Percentiles rank a stretch among this genome's conserved stretches.
Evolutionary conservation across 2,888 invertebrate genomes (phyloP).

Genomic region (Ethmia dodecea): DNA sequence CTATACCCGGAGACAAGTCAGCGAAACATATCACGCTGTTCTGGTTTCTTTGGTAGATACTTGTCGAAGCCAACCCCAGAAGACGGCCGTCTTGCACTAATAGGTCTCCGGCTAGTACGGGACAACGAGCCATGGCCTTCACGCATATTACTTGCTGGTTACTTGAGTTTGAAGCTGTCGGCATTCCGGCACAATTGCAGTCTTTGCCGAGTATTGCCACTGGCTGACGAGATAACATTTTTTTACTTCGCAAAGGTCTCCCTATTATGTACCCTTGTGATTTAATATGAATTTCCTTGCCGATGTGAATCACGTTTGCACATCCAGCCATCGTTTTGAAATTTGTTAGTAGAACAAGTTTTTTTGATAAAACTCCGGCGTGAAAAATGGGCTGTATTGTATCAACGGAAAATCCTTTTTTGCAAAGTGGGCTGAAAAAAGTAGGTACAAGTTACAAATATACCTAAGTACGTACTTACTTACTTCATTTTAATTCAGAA

Average conservation of each 20-base stretch:
- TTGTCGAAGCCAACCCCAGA: conserved; percentile 50
- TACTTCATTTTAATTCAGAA: too few species aligned
- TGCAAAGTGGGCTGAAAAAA: conserved; percentile 57
- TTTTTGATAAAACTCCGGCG: conserved; percentile 40
- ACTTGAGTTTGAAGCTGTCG: background rate
- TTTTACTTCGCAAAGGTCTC: conserved; percentile 36
- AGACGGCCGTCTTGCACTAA: conserved; percentile 43
- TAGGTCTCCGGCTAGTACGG: conserved; percentile 54
- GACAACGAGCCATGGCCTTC: conserved; percentile 40
- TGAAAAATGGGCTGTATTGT: conserved; percentile 38
- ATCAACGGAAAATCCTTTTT: conserved; percentile 53
- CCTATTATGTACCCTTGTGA: conserved; percentile 42
- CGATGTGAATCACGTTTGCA: conserved; percentile 34
- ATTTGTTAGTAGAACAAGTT: conserved; percentile 45
- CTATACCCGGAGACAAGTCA: background rate
- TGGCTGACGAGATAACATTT: conserved; percentile 44
- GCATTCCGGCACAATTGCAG: conserved; percentile 3
- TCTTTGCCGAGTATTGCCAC: conserved; percentile 19
- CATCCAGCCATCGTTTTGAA: conserved; percentile 45
- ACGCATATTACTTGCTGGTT: conserved; percentile 43
- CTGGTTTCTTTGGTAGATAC: conserved; percentile 29
- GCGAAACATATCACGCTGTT: conserved; percentile 42
- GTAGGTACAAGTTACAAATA: too few species aligned
- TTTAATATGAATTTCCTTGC: conserved; percentile 26
- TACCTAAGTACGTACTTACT: too few species aligned